Evolutionary conservation across 1,140 invertebrate genomes (phyloP).

Genomic region (Neodiprion virginianus): DNA sequence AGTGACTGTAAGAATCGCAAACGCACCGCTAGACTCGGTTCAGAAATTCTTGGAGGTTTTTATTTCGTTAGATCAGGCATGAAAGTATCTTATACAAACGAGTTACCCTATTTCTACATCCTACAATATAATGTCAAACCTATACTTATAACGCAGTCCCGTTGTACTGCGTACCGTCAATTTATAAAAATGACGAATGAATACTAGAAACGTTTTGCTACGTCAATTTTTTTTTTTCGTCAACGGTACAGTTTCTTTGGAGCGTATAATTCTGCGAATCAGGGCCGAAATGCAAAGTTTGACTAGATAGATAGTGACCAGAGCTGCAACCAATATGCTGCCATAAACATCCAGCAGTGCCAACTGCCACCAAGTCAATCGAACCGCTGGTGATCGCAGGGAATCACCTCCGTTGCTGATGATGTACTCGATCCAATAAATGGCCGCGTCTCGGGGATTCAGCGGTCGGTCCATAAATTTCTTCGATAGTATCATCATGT

Average conservation of each 20-base stretch:
- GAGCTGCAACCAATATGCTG: slow-evolving; percentile 4
- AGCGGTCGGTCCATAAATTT: slow-evolving; percentile 64
- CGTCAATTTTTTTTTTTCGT: neutral
- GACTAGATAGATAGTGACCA: neutral
- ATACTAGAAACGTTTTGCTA: neutral
- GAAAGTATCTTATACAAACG: no score
- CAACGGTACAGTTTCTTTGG: neutral
- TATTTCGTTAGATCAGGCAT: no score
- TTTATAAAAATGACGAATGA: no score
- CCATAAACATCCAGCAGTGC: neutral
- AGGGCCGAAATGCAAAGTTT: neutral
- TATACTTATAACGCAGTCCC: no score
- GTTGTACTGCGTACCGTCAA: no score
- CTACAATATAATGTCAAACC: no score
- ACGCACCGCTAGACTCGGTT: no score
- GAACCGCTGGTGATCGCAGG: slow-evolving; percentile 48
- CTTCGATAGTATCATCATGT: neutral
- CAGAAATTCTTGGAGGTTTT: no score
- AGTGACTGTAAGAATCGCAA: no score
- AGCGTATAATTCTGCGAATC: neutral
- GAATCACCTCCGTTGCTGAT: slow-evolving; percentile 38
- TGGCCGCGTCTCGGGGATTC: slow-evolving; percentile 62
- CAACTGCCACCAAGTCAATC: slow-evolving; percentile 30
- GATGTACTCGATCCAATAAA: slow-evolving; percentile 71
- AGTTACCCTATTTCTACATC: no score